Conservation (phyloP, 2,797 vertebrate genomes). For the Hypotaenidia okinawae region DNA sequence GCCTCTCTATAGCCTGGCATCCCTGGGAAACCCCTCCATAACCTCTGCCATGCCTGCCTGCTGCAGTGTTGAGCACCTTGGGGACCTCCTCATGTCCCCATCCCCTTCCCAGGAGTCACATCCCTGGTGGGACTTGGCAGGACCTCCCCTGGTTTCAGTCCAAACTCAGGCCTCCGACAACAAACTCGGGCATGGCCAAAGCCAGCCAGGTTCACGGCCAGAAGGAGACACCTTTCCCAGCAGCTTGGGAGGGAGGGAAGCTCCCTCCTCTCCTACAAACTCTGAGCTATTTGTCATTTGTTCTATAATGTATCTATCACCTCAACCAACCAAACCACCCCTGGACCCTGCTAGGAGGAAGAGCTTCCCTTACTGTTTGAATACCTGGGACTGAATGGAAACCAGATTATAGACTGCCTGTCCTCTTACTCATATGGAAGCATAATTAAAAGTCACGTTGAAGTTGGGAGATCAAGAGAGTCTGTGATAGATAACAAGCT, state of each 20-base stretch:
- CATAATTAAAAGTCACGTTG: conserved; percentile 68
- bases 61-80: no score
- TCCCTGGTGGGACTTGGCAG: background rate
- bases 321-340: background rate
- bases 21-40: no score
- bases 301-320: background rate
- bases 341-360: background rate
- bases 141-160: no score
- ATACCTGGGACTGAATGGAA: background rate
- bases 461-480: conserved; percentile 67
- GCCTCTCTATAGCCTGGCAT: background rate
- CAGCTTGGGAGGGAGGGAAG: background rate
- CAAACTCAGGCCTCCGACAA: background rate
- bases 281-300: background rate
- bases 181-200: background rate
- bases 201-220: no score
- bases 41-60: rapidly evolving
- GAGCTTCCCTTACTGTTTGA: background rate
- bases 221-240: background rate
- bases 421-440: conserved; percentile 45
- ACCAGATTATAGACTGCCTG: background rate
- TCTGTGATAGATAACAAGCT: conserved; percentile 73
- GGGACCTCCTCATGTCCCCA: background rate
- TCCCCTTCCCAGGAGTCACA: background rate
- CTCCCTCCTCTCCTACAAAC: background rate